Base-by-base conservation (phyloP, 2,888 invertebrate species). In the Dicroscelio sp. region DNA sequence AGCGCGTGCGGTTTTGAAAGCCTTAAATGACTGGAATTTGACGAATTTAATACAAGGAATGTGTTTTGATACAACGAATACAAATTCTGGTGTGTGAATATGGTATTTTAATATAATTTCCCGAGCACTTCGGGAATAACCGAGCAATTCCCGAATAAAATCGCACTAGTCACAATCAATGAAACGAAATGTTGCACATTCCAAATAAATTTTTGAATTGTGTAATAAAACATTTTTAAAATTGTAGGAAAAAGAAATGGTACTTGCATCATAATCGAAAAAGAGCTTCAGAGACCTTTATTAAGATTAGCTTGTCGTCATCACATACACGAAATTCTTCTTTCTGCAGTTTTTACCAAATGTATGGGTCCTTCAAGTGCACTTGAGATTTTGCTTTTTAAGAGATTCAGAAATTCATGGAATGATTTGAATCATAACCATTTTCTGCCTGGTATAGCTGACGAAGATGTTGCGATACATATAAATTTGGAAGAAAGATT, bases 291-390 rank as follows among this genome's bases (percentile, higher is more conserved):
- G 38, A 86, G 84, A 84, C 91, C 94, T 23, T 82, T 95, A 58
- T 76, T 95, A 10, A 94, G 94, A 75, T 83, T 95, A 10, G 91
- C 94, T 4, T 96, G 93, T 71, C 55, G 93, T 35, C 95, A 95
- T 80, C 94, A 95, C 79, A 93, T 95, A 17, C 91, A 86, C 31
- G 94, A 95, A 86, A 31, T 95, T 31, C 33, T 93, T 55, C 76
- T 93, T 33, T 43, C 55, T 23, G 60, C 48, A 48, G 88, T 88
- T 23, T 94, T 86, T 52, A 58, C 58, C 23, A 58, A 25, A n/a
- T 58, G 58, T 6, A 12, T 58, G n/a, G 58, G 58, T 58, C 23
- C 58, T 20, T 58, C 58, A 58, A 58, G 58, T 58, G 58, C n/a
- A 3, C 58, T 23, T 12, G 27, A 58, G 23, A 23, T 58, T 58